A percentile compares a stretch with the other conserved stretches of the same genome.
Evolutionary conservation across 2,888 invertebrate species (phyloP).

Genomic region (Drosophila mercatorum): DNA sequence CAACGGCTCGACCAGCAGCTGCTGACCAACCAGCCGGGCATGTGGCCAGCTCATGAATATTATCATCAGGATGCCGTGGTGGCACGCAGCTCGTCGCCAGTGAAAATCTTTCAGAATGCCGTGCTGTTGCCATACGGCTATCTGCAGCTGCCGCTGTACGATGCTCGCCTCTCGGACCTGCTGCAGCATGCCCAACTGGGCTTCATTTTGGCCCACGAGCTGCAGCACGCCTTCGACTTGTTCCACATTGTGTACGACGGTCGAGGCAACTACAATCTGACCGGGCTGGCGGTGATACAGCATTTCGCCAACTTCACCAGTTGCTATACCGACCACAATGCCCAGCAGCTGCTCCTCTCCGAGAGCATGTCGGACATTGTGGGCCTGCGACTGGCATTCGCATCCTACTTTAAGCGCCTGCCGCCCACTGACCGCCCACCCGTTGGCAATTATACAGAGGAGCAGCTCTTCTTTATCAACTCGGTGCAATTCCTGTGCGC

Average conservation of each 20-base stretch:
- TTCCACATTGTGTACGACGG: conserved; percentile 76
- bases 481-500: conserved; percentile 79
- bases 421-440: background rate
- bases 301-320: conserved; percentile 65
- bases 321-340: conserved; percentile 53
- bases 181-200: conserved; percentile 72
- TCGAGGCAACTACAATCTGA: conserved; percentile 61
- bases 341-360: conserved; percentile 51
- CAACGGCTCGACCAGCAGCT: conserved; percentile 45
- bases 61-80: conserved; percentile 62
- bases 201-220: conserved; percentile 77
- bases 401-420: conserved; percentile 58
- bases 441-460: conserved; percentile 11
- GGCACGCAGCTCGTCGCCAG: conserved; percentile 72
- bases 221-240: conserved; percentile 77
- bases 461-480: conserved; percentile 74
- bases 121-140: conserved; percentile 75
- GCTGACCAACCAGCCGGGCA: conserved; percentile 43
- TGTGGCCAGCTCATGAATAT: conserved; percentile 44
- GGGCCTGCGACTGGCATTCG: conserved; percentile 70
- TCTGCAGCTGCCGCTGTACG: conserved; percentile 70
- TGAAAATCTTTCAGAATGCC: conserved; percentile 76
- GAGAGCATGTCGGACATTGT: conserved; percentile 76
- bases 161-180: conserved; percentile 49
- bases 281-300: conserved; percentile 62